Conservation (phyloP, 2,113 vertebrate species). For the Lucifuga dentata region DNA sequence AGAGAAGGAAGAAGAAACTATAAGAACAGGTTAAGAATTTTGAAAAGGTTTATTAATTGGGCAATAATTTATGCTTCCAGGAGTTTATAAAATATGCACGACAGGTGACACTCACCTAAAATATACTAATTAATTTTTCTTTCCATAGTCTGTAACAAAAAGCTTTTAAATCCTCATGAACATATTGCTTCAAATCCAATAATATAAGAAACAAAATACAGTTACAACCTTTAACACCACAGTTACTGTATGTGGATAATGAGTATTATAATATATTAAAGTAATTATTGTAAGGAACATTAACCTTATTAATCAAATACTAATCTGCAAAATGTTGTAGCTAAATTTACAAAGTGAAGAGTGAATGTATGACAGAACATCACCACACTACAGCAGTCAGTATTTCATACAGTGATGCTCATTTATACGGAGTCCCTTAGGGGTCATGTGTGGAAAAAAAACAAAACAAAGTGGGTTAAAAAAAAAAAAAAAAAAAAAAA, state of each 20-base stretch:
- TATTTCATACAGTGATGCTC: conserved; percentile 40
- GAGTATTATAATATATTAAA: conserved; percentile 30
- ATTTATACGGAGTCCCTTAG: too few relatives aligned
- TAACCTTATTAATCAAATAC: conserved; percentile 45
- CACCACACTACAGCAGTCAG: conserved; percentile 66
- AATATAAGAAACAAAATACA: conserved; percentile 35
- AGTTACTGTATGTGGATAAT: conserved; percentile 26
- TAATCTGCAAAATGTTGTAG: conserved; percentile 30
- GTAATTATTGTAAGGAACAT: conserved; percentile 35
- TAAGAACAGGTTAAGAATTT: conserved; percentile 40
- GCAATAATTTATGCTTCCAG: conserved; percentile 62
- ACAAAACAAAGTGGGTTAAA: too few relatives aligned
- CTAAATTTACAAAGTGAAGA: conserved; percentile 50
- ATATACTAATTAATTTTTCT: conserved; percentile 38
- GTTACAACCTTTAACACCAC: conserved; percentile 49
- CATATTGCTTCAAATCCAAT: conserved; percentile 57
- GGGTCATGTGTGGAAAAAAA: too few relatives aligned
- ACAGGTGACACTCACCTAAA: conserved; percentile 62
- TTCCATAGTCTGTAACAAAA: conserved; percentile 50
- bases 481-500: too few relatives aligned
- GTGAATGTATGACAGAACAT: conserved; percentile 30
- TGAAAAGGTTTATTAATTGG: conserved; percentile 73
- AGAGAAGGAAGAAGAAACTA: not conserved
- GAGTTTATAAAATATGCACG: conserved; percentile 71
- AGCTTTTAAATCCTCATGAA: conserved; percentile 32